phyloP scores from a whole-genome alignment of 2,888 invertebrate genomes.

The Eupithecia dodoneata region DNA sequence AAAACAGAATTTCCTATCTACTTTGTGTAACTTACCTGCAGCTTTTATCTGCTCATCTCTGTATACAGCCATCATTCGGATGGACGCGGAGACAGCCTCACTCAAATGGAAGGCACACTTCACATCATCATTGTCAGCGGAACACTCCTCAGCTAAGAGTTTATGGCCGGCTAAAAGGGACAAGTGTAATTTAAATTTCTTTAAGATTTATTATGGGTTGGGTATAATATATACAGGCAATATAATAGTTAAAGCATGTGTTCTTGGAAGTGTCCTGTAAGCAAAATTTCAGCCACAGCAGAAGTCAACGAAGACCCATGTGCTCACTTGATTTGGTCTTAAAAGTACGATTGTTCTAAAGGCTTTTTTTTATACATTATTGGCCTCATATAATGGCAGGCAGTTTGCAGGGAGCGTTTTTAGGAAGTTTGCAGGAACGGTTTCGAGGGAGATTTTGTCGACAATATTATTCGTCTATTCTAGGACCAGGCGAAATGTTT shows the following conservation, averaged over 20 bases:
- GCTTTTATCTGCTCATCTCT: constrained; percentile 72
- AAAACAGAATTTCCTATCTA: no score
- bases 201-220: no score
- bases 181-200: no score
- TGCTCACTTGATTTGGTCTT: no score
- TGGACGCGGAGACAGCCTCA: constrained; percentile 72
- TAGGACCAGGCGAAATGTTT: background rate
- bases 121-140: constrained; percentile 61
- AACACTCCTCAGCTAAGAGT: constrained; percentile 69
- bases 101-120: constrained; percentile 75
- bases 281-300: background rate
- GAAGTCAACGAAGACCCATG: background rate
- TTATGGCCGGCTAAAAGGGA: constrained; percentile 66
- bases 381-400: background rate
- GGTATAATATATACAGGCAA: no score
- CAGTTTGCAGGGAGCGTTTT: background rate
- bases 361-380: background rate
- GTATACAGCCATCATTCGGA: constrained; percentile 75
- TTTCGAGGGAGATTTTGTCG: background rate
- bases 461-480: background rate
- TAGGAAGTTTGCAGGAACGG: background rate
- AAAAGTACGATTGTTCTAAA: background rate
- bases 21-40: constrained; percentile 50
- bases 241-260: no score
- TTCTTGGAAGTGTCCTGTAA: no score